Evolutionary conservation across 1,140 invertebrate species (phyloP), one percentile per base, ranked within the genome.

Genomic region (Pseudomyrmex pallidus): DNA sequence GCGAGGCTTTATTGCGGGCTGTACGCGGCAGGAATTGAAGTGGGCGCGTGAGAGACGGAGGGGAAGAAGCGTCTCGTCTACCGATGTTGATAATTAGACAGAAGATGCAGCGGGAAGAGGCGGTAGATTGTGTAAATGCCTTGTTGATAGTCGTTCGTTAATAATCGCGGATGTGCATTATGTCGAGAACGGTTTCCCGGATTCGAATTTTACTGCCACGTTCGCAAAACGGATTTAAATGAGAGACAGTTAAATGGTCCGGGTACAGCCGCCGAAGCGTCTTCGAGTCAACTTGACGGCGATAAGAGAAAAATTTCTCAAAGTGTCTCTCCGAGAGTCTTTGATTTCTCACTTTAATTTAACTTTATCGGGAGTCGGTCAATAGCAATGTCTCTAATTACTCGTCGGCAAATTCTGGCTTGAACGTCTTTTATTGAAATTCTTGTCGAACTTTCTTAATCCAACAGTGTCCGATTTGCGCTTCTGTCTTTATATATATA

Each of bases 301-400:
- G 35, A 25, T 52, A 54, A 57, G 50, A 74, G 74, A 76, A 89
- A 88, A 87, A 85, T 66, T 35, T 35, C n/a, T 25, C 25, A 17
- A 56, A 76, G 20, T 12, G 44, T 72, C 13, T 72, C 13, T 52
- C 50, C 67, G 46, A 35, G 77, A 57, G 85, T 82, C 86, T 89
- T 86, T 87, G 88, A 90, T 90, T 90, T 82, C 35, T 35, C 70
- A 82, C 88, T 90, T 90, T 89, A 90, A 90, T 90, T 90, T 90
- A 90, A 90, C 88, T 90, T 90, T 86, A 90, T 90, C 86, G 88
- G 70, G 83, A 90, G 88, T 86, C 74, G 73, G 88, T 90, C 88
- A 90, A 90, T 89, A 90, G 88, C 63, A 90, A 90, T 87, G 85
- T 87, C 85, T 82, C 82, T 90, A 90, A 90, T 90, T 90, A 83